Conservation (phyloP, 2,888 invertebrate species). For the Spodoptera exigua region DNA sequence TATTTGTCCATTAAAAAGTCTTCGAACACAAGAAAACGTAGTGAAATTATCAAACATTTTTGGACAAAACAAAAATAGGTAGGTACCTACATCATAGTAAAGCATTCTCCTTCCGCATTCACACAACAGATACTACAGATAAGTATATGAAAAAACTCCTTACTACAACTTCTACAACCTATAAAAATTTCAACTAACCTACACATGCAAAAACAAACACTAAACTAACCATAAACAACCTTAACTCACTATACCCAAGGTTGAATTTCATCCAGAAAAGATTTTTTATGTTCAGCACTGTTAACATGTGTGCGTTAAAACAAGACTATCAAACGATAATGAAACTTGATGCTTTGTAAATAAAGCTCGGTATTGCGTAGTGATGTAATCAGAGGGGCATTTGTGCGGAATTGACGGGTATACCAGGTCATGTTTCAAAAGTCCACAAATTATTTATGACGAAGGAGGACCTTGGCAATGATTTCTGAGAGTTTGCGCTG, state of each 20-base stretch:
- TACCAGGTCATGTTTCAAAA: conserved; percentile 51
- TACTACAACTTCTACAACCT: conserved; percentile 34
- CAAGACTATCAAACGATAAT: conserved; percentile 44
- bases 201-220: conserved; percentile 34
- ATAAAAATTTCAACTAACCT: conserved; percentile 39
- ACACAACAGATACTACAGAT: conserved; percentile 31
- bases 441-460: conserved; percentile 34
- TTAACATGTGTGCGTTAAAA: conserved; percentile 42
- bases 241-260: conserved; percentile 8
- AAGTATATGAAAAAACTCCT: conserved; percentile 32
- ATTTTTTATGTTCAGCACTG: conserved; percentile 25
- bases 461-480: conserved; percentile 15
- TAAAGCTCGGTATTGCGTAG: conserved; percentile 33
- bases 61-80: conserved; percentile 7
- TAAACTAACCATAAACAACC: conserved; percentile 31
- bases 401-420: conserved; percentile 30
- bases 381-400: conserved; percentile 31
- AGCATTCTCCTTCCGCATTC: conserved; percentile 48
- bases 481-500: conserved; percentile 9
- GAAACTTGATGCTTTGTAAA: conserved; percentile 36
- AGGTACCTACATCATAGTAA: conserved; percentile 32
- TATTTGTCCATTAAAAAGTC: conserved; percentile 1
- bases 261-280: conserved; percentile 7
- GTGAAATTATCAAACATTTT: conserved; percentile 26
- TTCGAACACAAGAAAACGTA: no score